Conservation (phyloP, 2,888 invertebrate genomes). For the Hipparchia sbordonii region DNA sequence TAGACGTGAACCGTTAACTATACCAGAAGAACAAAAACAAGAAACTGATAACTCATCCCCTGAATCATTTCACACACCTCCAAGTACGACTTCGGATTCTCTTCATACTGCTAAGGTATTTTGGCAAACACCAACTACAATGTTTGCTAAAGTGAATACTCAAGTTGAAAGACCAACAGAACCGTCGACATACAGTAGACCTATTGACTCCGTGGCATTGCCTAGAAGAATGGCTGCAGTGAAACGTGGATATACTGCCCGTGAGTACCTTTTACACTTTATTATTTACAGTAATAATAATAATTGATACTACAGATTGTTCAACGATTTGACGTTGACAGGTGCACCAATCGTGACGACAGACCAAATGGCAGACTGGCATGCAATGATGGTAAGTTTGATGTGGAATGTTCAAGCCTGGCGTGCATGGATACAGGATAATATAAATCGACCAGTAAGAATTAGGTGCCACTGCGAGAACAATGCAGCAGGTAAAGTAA, state of each 20-base stretch:
- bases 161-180: slow-evolving; percentile 14
- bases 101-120: slow-evolving; percentile 34
- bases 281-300: too few relatives aligned
- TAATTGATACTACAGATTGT: neutral
- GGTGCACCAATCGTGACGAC: slow-evolving; percentile 62
- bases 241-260: slow-evolving; percentile 48
- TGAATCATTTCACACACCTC: slow-evolving; percentile 42
- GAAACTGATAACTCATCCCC: slow-evolving; percentile 39
- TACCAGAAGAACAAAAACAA: slow-evolving; percentile 14
- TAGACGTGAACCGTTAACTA: slow-evolving; percentile 5
- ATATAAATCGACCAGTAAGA: slow-evolving; percentile 56
- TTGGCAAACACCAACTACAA: slow-evolving; percentile 47
- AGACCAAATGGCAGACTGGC: slow-evolving; percentile 71
- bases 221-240: slow-evolving; percentile 34
- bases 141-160: slow-evolving; percentile 44
- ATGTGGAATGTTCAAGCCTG: slow-evolving; percentile 75
- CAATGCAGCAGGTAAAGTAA: slow-evolving; percentile 6
- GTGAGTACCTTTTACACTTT: slow-evolving; percentile 43
- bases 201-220: slow-evolving; percentile 12
- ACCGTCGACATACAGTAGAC: slow-evolving; percentile 11
- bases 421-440: slow-evolving; percentile 73
- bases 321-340: slow-evolving; percentile 35
- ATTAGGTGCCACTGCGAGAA: slow-evolving; percentile 41
- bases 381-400: slow-evolving; percentile 70
- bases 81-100: slow-evolving; percentile 35